These are phyloP conservation scores for Nixonia krombeini DNA, from an alignment of 1,140 invertebrate genomes.

Conservation along the genomic window DNA sequence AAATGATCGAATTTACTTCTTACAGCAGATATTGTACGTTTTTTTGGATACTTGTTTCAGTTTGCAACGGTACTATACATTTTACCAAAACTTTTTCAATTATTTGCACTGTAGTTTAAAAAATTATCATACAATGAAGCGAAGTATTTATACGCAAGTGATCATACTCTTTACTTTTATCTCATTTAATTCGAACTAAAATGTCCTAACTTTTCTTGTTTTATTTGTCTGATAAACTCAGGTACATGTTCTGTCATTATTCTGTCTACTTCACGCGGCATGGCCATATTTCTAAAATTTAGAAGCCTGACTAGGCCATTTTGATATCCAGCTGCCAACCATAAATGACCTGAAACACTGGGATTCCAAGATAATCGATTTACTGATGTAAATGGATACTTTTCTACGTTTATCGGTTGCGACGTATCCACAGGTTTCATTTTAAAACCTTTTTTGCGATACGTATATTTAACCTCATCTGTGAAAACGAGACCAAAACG, in stretches of 20 bases:
- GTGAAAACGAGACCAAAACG: slow-evolving; percentile 63
- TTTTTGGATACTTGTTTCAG: no score
- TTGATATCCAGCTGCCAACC: slow-evolving; percentile 66
- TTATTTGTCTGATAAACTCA: slow-evolving; percentile 18
- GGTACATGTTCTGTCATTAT: slow-evolving; percentile 41
- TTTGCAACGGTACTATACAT: no score
- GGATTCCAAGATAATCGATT: slow-evolving; percentile 69
- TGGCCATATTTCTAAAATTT: slow-evolving; percentile 56
- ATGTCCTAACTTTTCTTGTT: slow-evolving; percentile 17
- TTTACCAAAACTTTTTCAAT: no score
- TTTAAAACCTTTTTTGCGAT: slow-evolving; percentile 33
- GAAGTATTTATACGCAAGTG: no score
- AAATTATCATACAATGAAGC: no score
- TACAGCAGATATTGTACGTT: no score
- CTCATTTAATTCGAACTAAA: no score
- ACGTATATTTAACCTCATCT: slow-evolving; percentile 52
- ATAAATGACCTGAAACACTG: slow-evolving; percentile 68
- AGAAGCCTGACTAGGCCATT: slow-evolving; percentile 68
- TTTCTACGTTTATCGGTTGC: slow-evolving; percentile 52
- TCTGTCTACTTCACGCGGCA: slow-evolving; percentile 26
- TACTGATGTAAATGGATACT: slow-evolving; percentile 63
- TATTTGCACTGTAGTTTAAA: no score
- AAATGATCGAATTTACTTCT: no score
- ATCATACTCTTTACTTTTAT: no score
- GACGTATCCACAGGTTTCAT: slow-evolving; percentile 26